Evolutionary conservation across 2,888 invertebrate genomes (phyloP).

Genomic region (Malthinus seriepunctatus): DNA sequence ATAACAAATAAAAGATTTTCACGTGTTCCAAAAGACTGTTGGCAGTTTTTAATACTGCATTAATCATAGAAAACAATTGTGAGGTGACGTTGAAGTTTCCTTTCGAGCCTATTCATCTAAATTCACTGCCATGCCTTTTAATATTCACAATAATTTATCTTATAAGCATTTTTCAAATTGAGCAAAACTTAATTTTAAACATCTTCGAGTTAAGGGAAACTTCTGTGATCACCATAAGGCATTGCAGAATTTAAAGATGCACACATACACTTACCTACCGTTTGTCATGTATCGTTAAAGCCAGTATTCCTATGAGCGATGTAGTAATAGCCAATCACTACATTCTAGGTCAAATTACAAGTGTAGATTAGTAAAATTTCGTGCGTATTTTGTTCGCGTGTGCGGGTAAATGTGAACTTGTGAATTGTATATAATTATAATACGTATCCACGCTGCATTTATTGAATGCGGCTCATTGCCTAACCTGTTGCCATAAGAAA

Average conservation of each 20-base stretch:
- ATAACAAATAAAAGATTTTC: constrained; percentile 35
- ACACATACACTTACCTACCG: constrained; percentile 19
- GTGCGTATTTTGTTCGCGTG: constrained; percentile 34
- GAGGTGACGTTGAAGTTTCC: constrained; percentile 34
- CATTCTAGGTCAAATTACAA: constrained; percentile 53
- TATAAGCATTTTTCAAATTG: constrained; percentile 24
- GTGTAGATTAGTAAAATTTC: constrained; percentile 34
- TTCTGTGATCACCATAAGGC: constrained; percentile 24
- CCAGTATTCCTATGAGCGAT: constrained; percentile 53
- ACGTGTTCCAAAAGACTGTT: constrained; percentile 52
- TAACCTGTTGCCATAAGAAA: constrained; percentile 30
- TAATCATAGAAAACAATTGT: constrained; percentile 47
- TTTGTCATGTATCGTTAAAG: constrained; percentile 39
- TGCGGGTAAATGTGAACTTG: constrained; percentile 32
- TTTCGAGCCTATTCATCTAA: constrained; percentile 30
- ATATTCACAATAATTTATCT: constrained; percentile 27
- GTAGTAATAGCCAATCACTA: constrained; percentile 49
- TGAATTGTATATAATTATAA: constrained; percentile 26
- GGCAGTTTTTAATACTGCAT: constrained; percentile 38
- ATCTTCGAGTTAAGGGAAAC: constrained; percentile 26
- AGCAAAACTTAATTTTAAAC: constrained; percentile 20
- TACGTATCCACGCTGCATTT: constrained; percentile 33
- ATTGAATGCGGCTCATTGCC: constrained; percentile 48
- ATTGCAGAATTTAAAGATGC: constrained; percentile 26
- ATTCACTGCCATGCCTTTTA: constrained; percentile 37